Evolutionary conservation across 2,113 vertebrate species (phyloP).

Genomic region (Apus apus): DNA sequence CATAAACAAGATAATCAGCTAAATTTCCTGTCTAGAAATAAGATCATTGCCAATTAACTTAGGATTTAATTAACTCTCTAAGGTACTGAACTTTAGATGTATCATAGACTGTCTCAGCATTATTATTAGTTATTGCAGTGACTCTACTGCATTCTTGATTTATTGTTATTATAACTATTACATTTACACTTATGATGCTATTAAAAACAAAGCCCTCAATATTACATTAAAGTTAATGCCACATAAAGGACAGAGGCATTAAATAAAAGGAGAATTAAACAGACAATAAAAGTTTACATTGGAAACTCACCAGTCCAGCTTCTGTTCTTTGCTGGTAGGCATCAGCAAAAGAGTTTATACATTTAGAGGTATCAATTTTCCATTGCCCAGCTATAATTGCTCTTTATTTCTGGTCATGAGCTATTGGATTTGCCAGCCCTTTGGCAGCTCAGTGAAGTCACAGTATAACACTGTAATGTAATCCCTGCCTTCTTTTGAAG

Average conservation of each 20-base stretch:
- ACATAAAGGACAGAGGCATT: constrained; percentile 42
- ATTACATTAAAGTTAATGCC: constrained; percentile 61
- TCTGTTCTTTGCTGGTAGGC: constrained; percentile 22
- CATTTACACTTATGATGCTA: constrained; percentile 52
- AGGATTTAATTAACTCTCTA: constrained; percentile 77
- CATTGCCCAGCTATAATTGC: background rate
- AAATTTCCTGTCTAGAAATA: constrained; percentile 71
- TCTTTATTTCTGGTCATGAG: constrained; percentile 16
- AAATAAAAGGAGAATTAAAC: constrained; percentile 39
- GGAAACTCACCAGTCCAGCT: constrained; percentile 1
- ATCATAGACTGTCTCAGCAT: constrained; percentile 47
- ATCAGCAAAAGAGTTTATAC: background rate
- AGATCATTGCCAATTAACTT: constrained; percentile 77
- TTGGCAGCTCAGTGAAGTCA: background rate
- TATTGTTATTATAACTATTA: constrained; percentile 61
- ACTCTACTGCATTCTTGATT: constrained; percentile 38
- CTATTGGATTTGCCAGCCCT: constrained; percentile 13
- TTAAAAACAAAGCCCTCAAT: constrained; percentile 45
- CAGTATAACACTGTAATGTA: background rate
- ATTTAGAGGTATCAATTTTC: background rate
- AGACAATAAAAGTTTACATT: constrained; percentile 1
- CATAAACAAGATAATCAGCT: constrained; percentile 72
- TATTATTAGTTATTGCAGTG: constrained; percentile 62
- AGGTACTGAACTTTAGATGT: constrained; percentile 73
- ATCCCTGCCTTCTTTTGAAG: background rate